Conservation (phyloP, 2,113 vertebrate genomes). For the Phylloscopus trochiloides region DNA sequence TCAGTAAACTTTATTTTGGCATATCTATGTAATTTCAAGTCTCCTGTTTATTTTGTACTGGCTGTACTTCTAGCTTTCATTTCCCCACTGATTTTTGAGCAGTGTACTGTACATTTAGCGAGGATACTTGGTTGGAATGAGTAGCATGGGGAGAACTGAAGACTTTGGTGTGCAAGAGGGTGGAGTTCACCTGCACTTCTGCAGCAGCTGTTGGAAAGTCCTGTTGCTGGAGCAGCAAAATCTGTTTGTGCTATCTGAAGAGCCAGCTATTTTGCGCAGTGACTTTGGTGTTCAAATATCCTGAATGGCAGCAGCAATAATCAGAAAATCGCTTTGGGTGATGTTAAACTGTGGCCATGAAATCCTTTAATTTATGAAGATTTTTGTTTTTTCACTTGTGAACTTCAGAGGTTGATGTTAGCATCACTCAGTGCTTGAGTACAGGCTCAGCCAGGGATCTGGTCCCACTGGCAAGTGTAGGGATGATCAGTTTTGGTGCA, state of each 20-base stretch:
- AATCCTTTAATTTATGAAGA: neutral
- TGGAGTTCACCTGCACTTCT: neutral
- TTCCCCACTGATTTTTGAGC: neutral
- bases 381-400: neutral
- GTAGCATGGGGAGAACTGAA: neutral
- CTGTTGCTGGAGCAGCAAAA: neutral
- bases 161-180: neutral
- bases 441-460: neutral
- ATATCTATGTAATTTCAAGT: neutral
- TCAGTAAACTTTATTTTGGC: neutral
- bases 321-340: neutral
- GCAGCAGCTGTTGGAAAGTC: neutral
- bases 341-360: fast-evolving
- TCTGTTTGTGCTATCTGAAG: fast-evolving
- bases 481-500: neutral
- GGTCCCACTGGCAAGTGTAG: neutral
- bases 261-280: neutral
- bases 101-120: neutral
- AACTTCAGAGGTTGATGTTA: neutral
- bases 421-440: neutral
- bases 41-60: neutral
- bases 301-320: neutral
- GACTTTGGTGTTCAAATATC: neutral
- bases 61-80: neutral
- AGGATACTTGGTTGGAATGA: neutral